Evolutionary conservation across 1,140 invertebrate species (phyloP), one percentile per base, ranked within the genome.

Genomic region (Platyscapa corneri): DNA sequence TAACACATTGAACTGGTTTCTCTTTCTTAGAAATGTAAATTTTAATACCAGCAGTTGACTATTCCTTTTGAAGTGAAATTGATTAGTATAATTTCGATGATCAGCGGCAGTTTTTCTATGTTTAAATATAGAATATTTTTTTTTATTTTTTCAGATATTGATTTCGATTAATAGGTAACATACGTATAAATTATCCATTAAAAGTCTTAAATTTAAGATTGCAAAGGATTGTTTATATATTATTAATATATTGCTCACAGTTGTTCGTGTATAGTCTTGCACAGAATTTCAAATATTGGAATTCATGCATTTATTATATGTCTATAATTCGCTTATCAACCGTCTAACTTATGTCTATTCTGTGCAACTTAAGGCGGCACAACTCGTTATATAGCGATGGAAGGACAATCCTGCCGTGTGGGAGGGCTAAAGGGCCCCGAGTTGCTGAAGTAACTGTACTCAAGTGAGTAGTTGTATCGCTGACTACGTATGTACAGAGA

Each of bases 371-470:
- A 7, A 42, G 60, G 34, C 78, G 30, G 39, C 60, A 20, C 56
- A 37, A 34, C 76, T 20, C 18, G 32, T 1, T 23, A 34, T 32
- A 23, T 74, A 37, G 18, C 53, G 34, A 81, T 10, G 37, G n/a
- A 65, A 72, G 80, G 67, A 70, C 80, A 53, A 72, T 72, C 46
- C 42, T 67, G 23, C 27, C 23, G 49, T 53, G 83, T 64, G 67
- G 83, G 72, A 80, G 83, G 83, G 77, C 83, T 53, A 75, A 85
- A 85, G 83, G 83, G 83, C 67, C 67, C 67, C n/a, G 27, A 67
- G n/a, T 49, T 34, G 23, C 56, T 76, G 32, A 49, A 85, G 32
- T 85, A 85, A 85, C 84, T 85, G 84, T 85, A 85, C 37, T 18
- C 32, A 12, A 49, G 70, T 53, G 78, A 65, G 56, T 82, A 67